Conservation (phyloP, 2,113 vertebrate species). For the Sander lucioperca region DNA sequence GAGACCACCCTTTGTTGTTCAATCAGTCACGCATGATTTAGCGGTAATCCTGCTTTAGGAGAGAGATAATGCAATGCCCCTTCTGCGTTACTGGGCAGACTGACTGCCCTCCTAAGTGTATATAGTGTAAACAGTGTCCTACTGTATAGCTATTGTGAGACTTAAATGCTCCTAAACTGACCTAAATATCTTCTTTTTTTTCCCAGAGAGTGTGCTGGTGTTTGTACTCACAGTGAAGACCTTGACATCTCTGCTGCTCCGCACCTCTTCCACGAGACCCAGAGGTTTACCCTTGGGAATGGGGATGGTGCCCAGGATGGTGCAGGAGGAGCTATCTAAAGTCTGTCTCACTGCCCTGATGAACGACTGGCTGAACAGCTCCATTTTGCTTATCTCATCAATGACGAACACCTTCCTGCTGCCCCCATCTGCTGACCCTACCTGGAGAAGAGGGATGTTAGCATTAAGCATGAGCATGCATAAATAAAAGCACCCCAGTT, state of each 20-base stretch:
- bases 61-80: conserved; percentile 62
- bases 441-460: conserved; percentile 71
- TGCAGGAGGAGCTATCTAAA: conserved; percentile 78
- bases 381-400: conserved; percentile 98
- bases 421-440: conserved; percentile 47
- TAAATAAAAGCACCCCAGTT: not conserved
- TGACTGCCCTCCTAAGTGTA: conserved; percentile 36
- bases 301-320: conserved; percentile 93
- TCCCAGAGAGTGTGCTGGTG: not conserved
- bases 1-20: conserved; percentile 75
- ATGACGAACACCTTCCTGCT: conserved; percentile 88
- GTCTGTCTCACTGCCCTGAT: conserved; percentile 87
- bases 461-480: not conserved
- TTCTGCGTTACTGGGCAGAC: conserved; percentile 48
- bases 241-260: conserved; percentile 87
- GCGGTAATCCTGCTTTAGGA: conserved; percentile 70
- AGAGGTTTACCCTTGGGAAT: conserved; percentile 90
- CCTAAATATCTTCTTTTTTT: conserved; percentile 48
- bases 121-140: conserved; percentile 48
- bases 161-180: conserved; percentile 49
- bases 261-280: conserved; percentile 93
- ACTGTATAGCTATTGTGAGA: conserved; percentile 27
- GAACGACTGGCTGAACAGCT: conserved; percentile 95
- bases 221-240: conserved; percentile 90
- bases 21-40: conserved; percentile 79